These are phyloP conservation scores for Empis livida DNA, from an alignment of 2,888 invertebrate genomes.

Conservation along the genomic window DNA sequence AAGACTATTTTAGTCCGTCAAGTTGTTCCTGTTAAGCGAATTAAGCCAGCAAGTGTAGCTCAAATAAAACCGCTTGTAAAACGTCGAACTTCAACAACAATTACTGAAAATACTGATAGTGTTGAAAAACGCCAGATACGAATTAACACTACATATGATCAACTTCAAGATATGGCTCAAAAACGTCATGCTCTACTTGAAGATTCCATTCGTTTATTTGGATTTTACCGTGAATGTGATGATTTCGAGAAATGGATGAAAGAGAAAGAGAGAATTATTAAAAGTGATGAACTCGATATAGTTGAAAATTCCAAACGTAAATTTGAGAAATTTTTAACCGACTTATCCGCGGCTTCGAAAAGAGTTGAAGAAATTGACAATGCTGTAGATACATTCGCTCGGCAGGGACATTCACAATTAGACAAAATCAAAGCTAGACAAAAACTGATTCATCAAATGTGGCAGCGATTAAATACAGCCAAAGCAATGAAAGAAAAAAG, in stretches of 20 bases:
- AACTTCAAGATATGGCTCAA: slow-evolving; percentile 66
- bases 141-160: slow-evolving; percentile 69
- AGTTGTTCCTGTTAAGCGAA: slow-evolving; percentile 62
- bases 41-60: slow-evolving; percentile 36
- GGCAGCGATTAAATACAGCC: slow-evolving; percentile 74
- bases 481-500: slow-evolving; percentile 85
- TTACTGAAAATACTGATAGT: slow-evolving; percentile 53
- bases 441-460: slow-evolving; percentile 75
- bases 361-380: slow-evolving; percentile 80
- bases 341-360: slow-evolving; percentile 85
- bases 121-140: slow-evolving; percentile 67
- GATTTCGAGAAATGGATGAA: slow-evolving; percentile 97
- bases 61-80: slow-evolving; percentile 33
- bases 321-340: slow-evolving; percentile 94
- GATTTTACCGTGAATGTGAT: slow-evolving; percentile 92
- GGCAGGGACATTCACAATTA: slow-evolving; percentile 73
- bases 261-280: slow-evolving; percentile 81
- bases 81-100: slow-evolving; percentile 31
- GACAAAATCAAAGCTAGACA: slow-evolving; percentile 64
- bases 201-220: slow-evolving; percentile 83
- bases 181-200: slow-evolving; percentile 73
- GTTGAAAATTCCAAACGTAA: slow-evolving; percentile 89
- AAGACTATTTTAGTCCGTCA: slow-evolving; percentile 81
- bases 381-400: slow-evolving; percentile 73
- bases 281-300: slow-evolving; percentile 70